Conservation (phyloP, 2,888 invertebrate species). For the Orthosia gracilis region DNA sequence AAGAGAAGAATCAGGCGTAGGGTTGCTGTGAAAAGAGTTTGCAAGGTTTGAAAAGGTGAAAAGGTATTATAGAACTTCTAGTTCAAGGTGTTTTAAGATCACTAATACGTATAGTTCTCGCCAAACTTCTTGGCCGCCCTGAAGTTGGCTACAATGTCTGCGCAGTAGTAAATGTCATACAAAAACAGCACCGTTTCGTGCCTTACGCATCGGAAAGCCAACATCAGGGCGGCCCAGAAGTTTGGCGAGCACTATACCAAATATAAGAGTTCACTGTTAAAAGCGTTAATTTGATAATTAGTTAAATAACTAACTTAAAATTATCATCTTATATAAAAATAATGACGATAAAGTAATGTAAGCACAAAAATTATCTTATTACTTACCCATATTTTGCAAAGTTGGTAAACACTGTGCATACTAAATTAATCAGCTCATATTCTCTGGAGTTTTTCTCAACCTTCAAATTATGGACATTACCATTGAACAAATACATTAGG, state of each 20-base stretch:
- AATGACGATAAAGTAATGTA: too few relatives aligned
- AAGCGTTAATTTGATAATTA: not conserved
- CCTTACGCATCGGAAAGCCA: too few relatives aligned
- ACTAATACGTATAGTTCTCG: too few relatives aligned
- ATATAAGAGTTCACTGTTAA: not conserved
- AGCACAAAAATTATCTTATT: not conserved
- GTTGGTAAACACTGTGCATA: slow-evolving; percentile 78
- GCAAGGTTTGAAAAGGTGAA: not conserved
- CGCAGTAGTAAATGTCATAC: too few relatives aligned
- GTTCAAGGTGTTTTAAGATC: not conserved
- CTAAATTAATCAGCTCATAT: slow-evolving; percentile 74
- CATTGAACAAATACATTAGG: slow-evolving; percentile 78
- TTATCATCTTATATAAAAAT: not conserved
- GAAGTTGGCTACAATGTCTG: too few relatives aligned
- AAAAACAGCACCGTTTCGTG: too few relatives aligned
- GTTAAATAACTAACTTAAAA: not conserved
- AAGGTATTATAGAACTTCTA: not conserved
- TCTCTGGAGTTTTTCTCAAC: slow-evolving; percentile 72
- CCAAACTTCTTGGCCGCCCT: too few relatives aligned
- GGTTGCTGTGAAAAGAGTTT: slow-evolving; percentile 73
- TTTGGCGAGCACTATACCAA: too few relatives aligned
- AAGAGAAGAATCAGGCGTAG: slow-evolving; percentile 77
- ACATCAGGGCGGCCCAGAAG: too few relatives aligned
- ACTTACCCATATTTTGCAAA: slow-evolving; percentile 83
- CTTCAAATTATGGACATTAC: slow-evolving; percentile 68